Conservation (phyloP, 2,797 vertebrate species). For the Macropus fuliginosus region DNA sequence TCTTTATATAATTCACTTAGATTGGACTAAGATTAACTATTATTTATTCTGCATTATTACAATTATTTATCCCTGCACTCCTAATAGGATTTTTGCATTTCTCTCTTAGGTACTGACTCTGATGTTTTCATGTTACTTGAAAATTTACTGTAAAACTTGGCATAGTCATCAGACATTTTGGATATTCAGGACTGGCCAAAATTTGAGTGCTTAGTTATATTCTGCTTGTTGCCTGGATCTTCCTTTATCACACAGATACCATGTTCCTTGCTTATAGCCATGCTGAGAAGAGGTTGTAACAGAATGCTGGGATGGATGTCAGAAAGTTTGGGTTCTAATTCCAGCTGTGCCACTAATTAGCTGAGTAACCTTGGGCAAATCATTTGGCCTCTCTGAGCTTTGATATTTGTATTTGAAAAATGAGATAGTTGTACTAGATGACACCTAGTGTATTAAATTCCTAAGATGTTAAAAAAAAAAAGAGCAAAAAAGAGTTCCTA, state of each 20-base stretch:
- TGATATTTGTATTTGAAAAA: background rate
- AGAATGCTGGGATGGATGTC: background rate
- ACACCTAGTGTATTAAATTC: background rate
- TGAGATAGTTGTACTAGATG: background rate
- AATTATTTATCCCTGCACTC: background rate
- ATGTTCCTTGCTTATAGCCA: background rate
- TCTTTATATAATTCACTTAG: background rate
- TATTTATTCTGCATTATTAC: background rate
- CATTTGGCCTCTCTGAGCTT: background rate
- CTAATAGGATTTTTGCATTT: background rate
- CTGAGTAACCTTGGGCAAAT: background rate
- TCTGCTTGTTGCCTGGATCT: background rate
- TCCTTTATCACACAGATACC: background rate
- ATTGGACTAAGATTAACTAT: background rate
- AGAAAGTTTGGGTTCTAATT: background rate
- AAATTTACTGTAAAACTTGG: slow-evolving; percentile 21
- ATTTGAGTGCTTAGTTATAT: slow-evolving; percentile 13
- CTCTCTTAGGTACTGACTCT: background rate
- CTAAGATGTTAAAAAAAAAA: background rate
- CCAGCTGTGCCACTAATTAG: background rate
- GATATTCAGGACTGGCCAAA: slow-evolving; percentile 4
- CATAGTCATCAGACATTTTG: slow-evolving; percentile 20
- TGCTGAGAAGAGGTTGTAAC: background rate
- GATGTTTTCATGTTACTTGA: background rate
- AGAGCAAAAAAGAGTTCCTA: background rate